A percentile compares a stretch with the other conserved stretches of the same genome.
These are phyloP conservation scores for Zaprionus africanus DNA, from an alignment of 1,140 invertebrate species.

Conservation along the genomic window DNA sequence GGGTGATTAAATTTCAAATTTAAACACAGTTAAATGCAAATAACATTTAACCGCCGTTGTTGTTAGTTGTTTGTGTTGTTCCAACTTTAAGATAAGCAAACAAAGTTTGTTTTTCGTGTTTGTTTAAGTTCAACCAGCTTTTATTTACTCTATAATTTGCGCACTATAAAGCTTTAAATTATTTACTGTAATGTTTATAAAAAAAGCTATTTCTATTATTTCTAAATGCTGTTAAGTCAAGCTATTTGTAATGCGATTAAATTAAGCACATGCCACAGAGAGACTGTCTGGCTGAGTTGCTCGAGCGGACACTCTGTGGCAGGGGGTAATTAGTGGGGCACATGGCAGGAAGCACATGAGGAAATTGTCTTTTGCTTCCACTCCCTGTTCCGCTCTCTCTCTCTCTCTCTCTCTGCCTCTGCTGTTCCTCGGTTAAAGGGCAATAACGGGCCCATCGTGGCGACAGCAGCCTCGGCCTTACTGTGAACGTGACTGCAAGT, in stretches of 20 bases:
- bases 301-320: not conserved
- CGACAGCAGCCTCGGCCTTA: not conserved
- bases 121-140: not conserved
- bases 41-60: not conserved
- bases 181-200: not conserved
- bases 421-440: not conserved
- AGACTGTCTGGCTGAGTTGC: not conserved
- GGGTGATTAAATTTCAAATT: constrained; percentile 1
- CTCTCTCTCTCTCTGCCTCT: not conserved
- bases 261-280: not conserved
- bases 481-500: constrained; percentile 20
- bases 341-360: constrained; percentile 15
- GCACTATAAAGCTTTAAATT: not conserved
- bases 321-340: constrained; percentile 30
- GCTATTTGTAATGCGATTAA: constrained; percentile 2
- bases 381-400: not conserved
- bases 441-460: constrained; percentile 29
- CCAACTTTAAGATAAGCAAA: not conserved
- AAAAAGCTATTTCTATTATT: not conserved
- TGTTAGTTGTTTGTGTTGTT: not conserved
- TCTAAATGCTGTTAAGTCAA: not conserved
- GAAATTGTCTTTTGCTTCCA: not conserved
- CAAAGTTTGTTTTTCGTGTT: not conserved
- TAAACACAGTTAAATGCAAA: not conserved
- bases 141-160: not conserved